Conservation (phyloP, 2,113 vertebrate species). For the Nanorana parkeri region DNA sequence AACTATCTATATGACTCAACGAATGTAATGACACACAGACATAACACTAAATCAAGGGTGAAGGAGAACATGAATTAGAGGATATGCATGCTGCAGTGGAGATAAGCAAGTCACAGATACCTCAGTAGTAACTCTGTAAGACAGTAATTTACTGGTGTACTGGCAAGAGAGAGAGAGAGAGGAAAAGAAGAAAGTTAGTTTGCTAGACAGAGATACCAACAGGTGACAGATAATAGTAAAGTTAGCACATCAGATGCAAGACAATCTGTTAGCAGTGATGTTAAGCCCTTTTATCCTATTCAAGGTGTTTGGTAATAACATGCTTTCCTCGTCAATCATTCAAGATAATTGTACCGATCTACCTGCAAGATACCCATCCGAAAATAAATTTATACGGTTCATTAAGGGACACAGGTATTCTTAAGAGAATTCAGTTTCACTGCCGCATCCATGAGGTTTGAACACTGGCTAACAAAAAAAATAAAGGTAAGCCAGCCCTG, state of each 20-base stretch:
- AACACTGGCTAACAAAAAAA: too few relatives aligned
- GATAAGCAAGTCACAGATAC: conserved; percentile 82
- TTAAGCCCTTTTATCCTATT: not conserved
- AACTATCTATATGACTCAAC: not conserved
- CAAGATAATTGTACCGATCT: too few relatives aligned
- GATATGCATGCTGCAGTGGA: conserved; percentile 70
- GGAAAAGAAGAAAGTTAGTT: conserved; percentile 90
- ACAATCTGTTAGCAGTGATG: not conserved
- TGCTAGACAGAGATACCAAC: conserved; percentile 67
- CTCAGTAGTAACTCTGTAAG: conserved; percentile 95
- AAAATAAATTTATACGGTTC: too few relatives aligned
- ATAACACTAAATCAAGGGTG: conserved; percentile 53
- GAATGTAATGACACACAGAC: conserved; percentile 41
- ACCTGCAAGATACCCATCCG: too few relatives aligned
- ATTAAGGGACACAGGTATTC: too few relatives aligned
- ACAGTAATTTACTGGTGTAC: conserved; percentile 94
- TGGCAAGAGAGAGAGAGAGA: conserved; percentile 78
- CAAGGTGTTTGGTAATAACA: not conserved
- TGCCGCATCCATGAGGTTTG: too few relatives aligned
- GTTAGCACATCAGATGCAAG: conserved; percentile 1
- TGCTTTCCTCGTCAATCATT: too few relatives aligned
- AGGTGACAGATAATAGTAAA: conserved; percentile 56
- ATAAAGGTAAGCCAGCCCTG: too few relatives aligned
- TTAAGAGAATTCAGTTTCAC: too few relatives aligned
- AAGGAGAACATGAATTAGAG: conserved; percentile 66